Evolutionary conservation across 2,113 vertebrate species (phyloP).

Genomic region (Furnarius figulus): DNA sequence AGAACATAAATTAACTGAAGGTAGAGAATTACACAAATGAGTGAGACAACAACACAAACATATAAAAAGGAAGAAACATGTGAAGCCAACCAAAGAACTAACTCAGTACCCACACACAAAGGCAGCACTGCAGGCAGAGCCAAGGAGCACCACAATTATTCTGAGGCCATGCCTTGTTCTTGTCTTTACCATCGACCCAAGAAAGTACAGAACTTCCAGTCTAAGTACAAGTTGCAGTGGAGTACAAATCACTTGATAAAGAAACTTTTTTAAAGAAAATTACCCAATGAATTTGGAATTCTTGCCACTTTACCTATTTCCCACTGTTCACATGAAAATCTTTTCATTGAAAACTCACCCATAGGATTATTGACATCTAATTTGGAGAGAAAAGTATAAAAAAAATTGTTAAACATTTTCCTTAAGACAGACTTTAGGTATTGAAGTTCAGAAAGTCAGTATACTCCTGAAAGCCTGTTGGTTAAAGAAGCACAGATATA

Average conservation of each 20-base stretch:
- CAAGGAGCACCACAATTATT: background rate
- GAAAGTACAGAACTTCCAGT: background rate
- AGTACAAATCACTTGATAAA: background rate
- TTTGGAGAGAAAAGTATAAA: background rate
- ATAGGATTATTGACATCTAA: rapidly evolving
- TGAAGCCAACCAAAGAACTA: background rate
- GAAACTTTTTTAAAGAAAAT: background rate
- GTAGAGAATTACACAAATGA: background rate
- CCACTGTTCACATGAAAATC: background rate
- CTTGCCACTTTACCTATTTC: background rate
- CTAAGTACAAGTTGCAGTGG: background rate
- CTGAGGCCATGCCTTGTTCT: background rate
- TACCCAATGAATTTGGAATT: background rate
- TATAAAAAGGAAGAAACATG: background rate
- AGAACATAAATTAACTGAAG: background rate
- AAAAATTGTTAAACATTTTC: background rate
- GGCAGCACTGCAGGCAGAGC: background rate
- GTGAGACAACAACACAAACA: background rate
- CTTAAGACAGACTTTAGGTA: background rate
- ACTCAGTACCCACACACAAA: background rate
- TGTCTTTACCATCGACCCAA: background rate
- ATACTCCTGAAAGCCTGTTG: background rate
- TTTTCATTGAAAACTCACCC: background rate
- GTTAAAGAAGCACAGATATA: background rate
- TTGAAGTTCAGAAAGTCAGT: background rate